Evolutionary conservation across 2,888 invertebrate genomes (phyloP).

Genomic region (Parnassius mnemosyne): DNA sequence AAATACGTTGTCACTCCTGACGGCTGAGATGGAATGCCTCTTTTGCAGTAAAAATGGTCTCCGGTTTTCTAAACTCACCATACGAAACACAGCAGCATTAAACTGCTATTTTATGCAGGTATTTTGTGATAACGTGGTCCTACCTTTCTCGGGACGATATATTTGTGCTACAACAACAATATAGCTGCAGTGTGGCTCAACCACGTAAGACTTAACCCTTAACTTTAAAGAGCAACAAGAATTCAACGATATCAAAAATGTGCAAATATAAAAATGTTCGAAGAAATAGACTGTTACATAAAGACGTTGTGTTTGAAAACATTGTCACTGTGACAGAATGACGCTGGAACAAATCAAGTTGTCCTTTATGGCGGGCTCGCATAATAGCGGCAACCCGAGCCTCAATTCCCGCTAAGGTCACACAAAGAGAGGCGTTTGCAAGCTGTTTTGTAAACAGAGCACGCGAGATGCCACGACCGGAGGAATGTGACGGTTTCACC

Average conservation of each 20-base stretch:
- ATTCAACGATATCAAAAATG: neutral
- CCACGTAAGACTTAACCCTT: neutral
- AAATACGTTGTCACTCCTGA: too few species aligned
- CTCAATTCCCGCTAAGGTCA: conserved; percentile 53
- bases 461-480: conserved; percentile 45
- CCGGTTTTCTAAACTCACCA: too few species aligned
- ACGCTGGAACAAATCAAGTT: conserved; percentile 21
- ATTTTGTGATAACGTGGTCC: too few species aligned
- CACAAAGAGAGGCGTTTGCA: conserved; percentile 44
- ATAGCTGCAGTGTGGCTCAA: neutral
- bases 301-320: conserved; percentile 21
- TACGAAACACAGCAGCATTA: too few species aligned
- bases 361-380: conserved; percentile 20
- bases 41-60: too few species aligned
- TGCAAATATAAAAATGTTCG: neutral
- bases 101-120: too few species aligned
- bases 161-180: neutral
- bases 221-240: too few species aligned
- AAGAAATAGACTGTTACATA: conserved; percentile 2
- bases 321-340: conserved; percentile 19
- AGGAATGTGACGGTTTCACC: conserved; percentile 64
- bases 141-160: too few species aligned
- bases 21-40: too few species aligned
- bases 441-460: conserved; percentile 55
- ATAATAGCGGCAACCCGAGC: conserved; percentile 30